phyloP scores from a whole-genome alignment of 2,113 vertebrate species.

The Phalacrocorax brasilianus region DNA sequence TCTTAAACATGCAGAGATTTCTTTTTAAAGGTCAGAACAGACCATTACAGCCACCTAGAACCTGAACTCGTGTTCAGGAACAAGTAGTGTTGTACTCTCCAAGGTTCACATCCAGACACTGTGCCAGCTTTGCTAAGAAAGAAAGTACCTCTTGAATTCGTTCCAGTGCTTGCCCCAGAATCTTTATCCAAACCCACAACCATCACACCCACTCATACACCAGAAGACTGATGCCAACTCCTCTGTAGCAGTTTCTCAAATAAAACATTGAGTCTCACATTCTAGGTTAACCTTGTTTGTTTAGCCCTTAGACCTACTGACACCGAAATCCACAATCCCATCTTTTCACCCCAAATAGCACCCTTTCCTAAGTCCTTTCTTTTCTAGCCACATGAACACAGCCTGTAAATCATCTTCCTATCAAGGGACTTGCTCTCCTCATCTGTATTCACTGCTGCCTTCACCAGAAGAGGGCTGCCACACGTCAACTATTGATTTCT shows the following conservation, averaged over 20 bases:
- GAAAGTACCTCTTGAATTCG: neutral
- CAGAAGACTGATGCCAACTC: neutral
- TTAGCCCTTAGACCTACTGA: neutral
- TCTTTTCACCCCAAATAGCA: neutral
- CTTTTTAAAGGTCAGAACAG: neutral
- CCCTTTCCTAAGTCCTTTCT: neutral
- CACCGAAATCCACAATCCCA: neutral
- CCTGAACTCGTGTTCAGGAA: accelerated
- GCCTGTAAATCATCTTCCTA: neutral
- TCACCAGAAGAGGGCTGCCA: neutral
- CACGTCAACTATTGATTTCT: neutral
- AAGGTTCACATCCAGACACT: neutral
- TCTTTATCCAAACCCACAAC: neutral
- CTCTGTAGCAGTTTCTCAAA: neutral
- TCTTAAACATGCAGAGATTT: neutral
- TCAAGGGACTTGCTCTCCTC: neutral
- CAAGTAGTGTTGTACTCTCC: neutral
- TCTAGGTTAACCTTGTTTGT: neutral
- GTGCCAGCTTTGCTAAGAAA: neutral
- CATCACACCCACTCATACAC: neutral
- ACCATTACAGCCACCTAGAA: neutral
- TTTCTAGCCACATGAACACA: neutral
- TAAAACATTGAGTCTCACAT: accelerated
- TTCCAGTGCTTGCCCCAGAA: neutral
- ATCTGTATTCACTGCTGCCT: neutral